A percentile compares a stretch with the other conserved stretches of the same genome.
phyloP scores from a whole-genome alignment of 2,113 vertebrate genomes.

The Channa argus region DNA sequence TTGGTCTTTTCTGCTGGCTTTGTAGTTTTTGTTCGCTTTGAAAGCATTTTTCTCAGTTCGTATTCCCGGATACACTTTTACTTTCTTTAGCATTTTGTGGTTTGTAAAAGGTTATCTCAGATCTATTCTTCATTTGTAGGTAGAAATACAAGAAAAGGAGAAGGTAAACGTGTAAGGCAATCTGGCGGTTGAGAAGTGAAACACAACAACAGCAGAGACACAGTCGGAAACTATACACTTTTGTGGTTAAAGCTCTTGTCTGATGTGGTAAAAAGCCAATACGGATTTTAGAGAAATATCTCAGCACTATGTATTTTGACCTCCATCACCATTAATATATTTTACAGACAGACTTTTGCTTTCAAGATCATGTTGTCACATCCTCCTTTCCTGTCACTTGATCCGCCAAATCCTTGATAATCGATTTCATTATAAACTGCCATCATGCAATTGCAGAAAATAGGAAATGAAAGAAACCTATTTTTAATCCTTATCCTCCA shows the following conservation, averaged over 20 bases:
- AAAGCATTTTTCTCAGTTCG: background rate
- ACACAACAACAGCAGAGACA: background rate
- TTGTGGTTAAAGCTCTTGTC: conserved; percentile 14
- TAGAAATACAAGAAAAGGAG: background rate
- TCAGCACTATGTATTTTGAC: conserved; percentile 18
- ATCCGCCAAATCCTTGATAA: conserved; percentile 9
- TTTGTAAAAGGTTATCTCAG: conserved; percentile 44
- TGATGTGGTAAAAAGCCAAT: conserved; percentile 24
- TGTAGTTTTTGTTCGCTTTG: background rate
- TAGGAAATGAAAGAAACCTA: conserved; percentile 4
- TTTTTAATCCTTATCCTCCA: conserved; percentile 1
- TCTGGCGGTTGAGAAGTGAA: background rate
- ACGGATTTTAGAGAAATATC: conserved; percentile 17
- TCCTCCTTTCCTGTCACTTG: conserved; percentile 10
- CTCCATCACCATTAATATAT: conserved; percentile 25
- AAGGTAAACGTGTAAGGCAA: background rate
- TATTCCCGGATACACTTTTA: background rate
- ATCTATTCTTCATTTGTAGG: background rate
- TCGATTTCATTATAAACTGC: conserved; percentile 6
- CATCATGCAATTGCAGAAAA: background rate
- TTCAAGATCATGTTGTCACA: conserved; percentile 12
- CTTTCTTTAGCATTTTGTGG: conserved; percentile 22
- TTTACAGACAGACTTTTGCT: conserved; percentile 22
- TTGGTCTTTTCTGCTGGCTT: background rate
- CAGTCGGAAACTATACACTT: conserved; percentile 13